These are phyloP conservation scores for Listronotus bonariensis DNA, from an alignment of 1,140 invertebrate species.

Conservation along the genomic window DNA sequence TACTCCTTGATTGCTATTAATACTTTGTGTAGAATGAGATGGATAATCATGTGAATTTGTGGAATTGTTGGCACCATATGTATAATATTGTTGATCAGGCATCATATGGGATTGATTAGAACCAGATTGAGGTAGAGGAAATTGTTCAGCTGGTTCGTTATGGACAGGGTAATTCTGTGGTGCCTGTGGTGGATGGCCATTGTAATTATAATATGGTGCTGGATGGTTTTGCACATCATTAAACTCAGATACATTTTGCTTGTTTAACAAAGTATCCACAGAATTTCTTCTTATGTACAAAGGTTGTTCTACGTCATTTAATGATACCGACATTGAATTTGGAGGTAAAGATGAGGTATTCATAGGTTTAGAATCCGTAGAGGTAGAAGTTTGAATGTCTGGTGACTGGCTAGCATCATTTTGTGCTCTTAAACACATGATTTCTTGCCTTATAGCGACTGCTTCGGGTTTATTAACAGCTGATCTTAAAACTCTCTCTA, in stretches of 20 bases:
- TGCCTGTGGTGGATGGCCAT: not conserved
- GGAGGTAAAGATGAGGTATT: not conserved
- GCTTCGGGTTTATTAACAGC: slow-evolving; percentile 76
- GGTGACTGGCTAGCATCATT: slow-evolving; percentile 5
- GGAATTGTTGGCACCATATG: slow-evolving; percentile 13
- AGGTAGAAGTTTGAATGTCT: not conserved
- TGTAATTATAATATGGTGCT: not conserved
- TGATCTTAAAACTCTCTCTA: slow-evolving; percentile 82
- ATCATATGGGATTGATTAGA: not conserved
- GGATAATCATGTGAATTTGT: not conserved
- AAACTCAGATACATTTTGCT: not conserved
- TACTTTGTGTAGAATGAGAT: slow-evolving; percentile 3
- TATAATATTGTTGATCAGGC: slow-evolving; percentile 20
- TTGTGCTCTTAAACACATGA: slow-evolving; percentile 59
- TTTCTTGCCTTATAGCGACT: slow-evolving; percentile 60
- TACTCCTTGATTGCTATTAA: not conserved
- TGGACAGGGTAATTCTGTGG: no score
- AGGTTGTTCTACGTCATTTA: slow-evolving; percentile 20
- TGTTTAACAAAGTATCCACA: slow-evolving; percentile 40
- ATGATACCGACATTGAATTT: not conserved
- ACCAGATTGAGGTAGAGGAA: not conserved
- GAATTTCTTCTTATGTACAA: slow-evolving; percentile 42
- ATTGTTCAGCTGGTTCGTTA: not conserved
- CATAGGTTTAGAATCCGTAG: not conserved
- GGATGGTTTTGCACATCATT: not conserved